Percentiles rank a stretch among this genome's conserved stretches.
Conservation (phyloP, 2,797 vertebrate species). For the Apogon hyalosoma region DNA sequence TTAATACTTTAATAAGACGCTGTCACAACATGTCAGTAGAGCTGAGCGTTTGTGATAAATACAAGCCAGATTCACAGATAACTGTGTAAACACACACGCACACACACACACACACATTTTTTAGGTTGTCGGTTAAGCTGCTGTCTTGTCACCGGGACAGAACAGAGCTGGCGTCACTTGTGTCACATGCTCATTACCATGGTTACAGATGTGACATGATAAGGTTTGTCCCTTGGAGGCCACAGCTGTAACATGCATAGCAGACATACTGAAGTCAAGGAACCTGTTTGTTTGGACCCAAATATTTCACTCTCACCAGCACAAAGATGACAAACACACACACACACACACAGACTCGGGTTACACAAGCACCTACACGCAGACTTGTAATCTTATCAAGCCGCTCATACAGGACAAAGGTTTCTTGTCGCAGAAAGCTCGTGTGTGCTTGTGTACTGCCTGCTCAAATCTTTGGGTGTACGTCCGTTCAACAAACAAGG, state of each 20-base stretch:
- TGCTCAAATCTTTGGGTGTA: not conserved
- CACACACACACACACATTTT: too few relatives aligned
- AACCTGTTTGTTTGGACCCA: conserved; percentile 23
- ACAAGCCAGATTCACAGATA: not conserved
- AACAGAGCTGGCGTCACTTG: not conserved
- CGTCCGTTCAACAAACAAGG: conserved; percentile 44
- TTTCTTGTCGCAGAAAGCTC: conserved; percentile 30
- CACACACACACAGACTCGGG: not conserved
- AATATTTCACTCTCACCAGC: conserved; percentile 7
- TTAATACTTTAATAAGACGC: conserved; percentile 35
- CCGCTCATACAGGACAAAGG: conserved; percentile 69
- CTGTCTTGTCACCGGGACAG: too few relatives aligned
- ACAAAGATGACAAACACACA: not conserved
- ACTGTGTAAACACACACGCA: not conserved
- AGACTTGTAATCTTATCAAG: conserved; percentile 69
- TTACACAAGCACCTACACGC: conserved; percentile 45
- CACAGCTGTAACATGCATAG: not conserved
- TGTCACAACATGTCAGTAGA: conserved; percentile 21
- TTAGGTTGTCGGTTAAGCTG: not conserved
- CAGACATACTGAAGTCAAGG: conserved; percentile 3
- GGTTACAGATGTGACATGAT: not conserved
- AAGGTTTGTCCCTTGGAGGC: not conserved
- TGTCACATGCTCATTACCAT: not conserved
- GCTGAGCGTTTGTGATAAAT: not conserved
- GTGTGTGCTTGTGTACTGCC: conserved; percentile 7